Evolutionary conservation across 1,140 invertebrate genomes (phyloP).

Genomic region (Marisa cornuarietis): DNA sequence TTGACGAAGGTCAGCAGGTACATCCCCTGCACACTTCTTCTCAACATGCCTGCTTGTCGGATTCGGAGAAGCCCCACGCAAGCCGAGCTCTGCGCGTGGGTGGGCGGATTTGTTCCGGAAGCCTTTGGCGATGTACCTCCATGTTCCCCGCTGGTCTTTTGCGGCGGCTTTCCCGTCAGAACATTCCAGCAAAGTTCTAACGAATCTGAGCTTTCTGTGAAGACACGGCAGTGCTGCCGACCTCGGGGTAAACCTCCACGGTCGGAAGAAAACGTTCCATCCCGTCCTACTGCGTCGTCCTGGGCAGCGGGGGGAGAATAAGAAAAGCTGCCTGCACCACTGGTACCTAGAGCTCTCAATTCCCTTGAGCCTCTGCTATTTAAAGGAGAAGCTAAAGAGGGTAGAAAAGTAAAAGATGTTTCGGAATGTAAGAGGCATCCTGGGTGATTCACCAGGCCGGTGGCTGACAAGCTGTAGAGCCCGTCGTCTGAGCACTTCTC

Average conservation of each 20-base stretch:
- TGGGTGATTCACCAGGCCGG: not conserved
- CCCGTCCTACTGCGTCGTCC: not conserved
- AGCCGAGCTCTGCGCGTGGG: not conserved
- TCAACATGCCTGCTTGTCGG: constrained; percentile 15
- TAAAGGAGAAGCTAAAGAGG: not conserved
- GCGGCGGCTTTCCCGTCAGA: not conserved
- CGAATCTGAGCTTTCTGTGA: not conserved
- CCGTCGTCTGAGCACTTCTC: not conserved
- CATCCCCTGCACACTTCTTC: constrained; percentile 8
- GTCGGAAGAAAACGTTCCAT: not conserved
- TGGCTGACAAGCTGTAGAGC: not conserved
- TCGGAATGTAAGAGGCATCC: constrained; percentile 5
- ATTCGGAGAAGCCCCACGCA: constrained; percentile 11
- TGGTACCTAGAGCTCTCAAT: not conserved
- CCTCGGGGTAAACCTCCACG: not conserved
- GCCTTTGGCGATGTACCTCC: not conserved
- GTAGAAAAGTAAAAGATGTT: constrained; percentile 13
- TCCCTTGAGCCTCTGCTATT: not conserved
- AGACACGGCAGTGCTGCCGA: not conserved
- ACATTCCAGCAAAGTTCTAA: not conserved
- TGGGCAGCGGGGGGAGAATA: too few relatives aligned
- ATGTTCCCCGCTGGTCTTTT: not conserved
- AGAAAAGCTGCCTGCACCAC: too few relatives aligned
- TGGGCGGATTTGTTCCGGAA: too few relatives aligned
- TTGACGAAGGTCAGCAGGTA: constrained; percentile 18